Evolutionary conservation across 2,113 vertebrate genomes (phyloP).

Genomic region (Diadophis punctatus): DNA sequence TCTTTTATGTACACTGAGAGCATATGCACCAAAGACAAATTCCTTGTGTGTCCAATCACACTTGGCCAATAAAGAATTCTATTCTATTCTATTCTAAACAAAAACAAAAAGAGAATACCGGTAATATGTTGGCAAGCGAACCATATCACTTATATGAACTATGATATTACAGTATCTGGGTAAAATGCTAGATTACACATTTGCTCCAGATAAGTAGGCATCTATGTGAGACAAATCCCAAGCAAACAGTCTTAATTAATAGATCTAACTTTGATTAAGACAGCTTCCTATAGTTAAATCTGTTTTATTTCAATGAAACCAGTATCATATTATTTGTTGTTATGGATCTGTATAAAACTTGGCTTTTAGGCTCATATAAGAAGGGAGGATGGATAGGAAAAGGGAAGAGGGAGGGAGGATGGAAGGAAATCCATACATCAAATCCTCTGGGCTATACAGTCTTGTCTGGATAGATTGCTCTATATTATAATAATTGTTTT

Average conservation of each 20-base stretch:
- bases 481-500: not conserved
- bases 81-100: no score
- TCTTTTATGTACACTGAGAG: no score
- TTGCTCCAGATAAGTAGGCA: not conserved
- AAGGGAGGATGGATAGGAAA: not conserved
- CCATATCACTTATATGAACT: not conserved
- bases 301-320: not conserved
- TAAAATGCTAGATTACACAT: not conserved
- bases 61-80: no score
- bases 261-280: not conserved
- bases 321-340: not conserved
- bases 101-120: not conserved
- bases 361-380: not conserved
- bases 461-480: not conserved
- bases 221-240: not conserved
- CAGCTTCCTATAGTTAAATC: not conserved
- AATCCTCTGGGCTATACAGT: not conserved
- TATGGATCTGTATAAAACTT: not conserved
- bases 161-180: not conserved
- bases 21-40: no score
- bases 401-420: not conserved
- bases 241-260: not conserved
- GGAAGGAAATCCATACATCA: not conserved
- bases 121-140: not conserved
- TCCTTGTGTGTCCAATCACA: no score